phyloP scores from a whole-genome alignment of 1,140 invertebrate species.

The Brachionus calyciflorus region DNA sequence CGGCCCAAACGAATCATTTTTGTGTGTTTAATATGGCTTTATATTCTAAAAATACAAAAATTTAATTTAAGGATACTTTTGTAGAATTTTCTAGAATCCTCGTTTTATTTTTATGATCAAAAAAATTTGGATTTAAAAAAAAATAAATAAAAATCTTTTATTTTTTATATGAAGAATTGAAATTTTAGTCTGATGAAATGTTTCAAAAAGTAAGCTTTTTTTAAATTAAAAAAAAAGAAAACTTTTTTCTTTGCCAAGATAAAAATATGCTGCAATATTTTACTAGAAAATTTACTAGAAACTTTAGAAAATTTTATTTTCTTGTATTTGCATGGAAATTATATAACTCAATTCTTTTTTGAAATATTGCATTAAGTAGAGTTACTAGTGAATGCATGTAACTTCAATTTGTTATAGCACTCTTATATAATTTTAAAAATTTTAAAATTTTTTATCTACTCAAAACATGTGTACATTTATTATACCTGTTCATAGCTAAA shows the following conservation, averaged over 20 bases:
- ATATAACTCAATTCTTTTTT: conserved; percentile 4
- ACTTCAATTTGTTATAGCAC: too few species aligned
- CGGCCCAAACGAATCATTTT: conserved; percentile 21
- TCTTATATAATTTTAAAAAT: too few species aligned
- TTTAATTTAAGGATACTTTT: background rate
- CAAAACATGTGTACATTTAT: too few species aligned
- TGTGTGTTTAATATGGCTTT: background rate
- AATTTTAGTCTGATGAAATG: conserved; percentile 30
- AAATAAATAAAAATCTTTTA: background rate
- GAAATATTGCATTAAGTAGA: conserved; percentile 37
- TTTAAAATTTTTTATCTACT: too few species aligned
- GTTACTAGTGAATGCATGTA: too few species aligned
- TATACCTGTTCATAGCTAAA: too few species aligned
- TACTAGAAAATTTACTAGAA: background rate
- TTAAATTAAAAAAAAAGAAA: background rate
- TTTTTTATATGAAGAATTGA: background rate
- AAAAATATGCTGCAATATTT: conserved; percentile 23
- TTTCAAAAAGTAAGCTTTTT: conserved; percentile 24
- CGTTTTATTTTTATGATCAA: background rate
- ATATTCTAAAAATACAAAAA: conserved; percentile 23
- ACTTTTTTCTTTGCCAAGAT: background rate
- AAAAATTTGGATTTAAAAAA: background rate
- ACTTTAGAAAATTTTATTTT: too few species aligned
- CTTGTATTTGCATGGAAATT: conserved; percentile 12
- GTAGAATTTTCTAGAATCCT: background rate